Evolutionary conservation across 2,797 vertebrate genomes (phyloP).

Genomic region (Thaleichthys pacificus): DNA sequence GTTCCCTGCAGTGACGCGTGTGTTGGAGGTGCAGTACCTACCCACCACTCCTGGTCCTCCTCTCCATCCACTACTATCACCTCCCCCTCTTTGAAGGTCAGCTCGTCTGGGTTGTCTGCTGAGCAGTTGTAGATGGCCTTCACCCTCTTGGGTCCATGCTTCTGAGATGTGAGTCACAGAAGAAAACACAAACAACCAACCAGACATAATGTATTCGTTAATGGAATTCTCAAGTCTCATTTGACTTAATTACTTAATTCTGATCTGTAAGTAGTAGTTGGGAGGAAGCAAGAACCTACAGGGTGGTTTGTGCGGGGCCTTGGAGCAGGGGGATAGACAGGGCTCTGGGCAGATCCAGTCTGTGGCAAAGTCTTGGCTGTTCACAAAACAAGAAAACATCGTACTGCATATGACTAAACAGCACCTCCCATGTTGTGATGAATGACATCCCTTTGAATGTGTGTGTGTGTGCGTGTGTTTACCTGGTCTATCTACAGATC

Average conservation of each 20-base stretch:
- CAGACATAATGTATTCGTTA: not conserved
- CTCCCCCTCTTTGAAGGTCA: conserved; percentile 91
- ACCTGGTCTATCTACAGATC: conserved; percentile 70
- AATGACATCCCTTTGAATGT: conserved; percentile 7
- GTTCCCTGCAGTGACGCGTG: not conserved
- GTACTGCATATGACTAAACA: not conserved
- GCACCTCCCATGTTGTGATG: conserved; percentile 6
- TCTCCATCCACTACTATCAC: conserved; percentile 92
- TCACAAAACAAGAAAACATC: conserved; percentile 32
- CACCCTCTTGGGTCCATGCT: conserved; percentile 84
- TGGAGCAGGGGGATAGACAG: conserved; percentile 79
- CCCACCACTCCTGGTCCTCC: conserved; percentile 97
- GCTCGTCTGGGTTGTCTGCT: conserved; percentile 91
- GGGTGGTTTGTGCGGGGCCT: conserved; percentile 83
- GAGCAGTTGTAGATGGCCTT: conserved; percentile 92
- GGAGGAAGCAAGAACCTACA: conserved; percentile 67
- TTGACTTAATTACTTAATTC: not conserved
- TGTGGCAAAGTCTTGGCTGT: conserved; percentile 45
- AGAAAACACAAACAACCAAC: not conserved
- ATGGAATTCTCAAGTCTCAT: too few species aligned
- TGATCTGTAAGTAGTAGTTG: not conserved
- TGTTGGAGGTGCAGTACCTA: conserved; percentile 70
- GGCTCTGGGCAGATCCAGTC: conserved; percentile 47
- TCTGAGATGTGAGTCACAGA: conserved; percentile 64
- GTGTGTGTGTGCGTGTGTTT: conserved; percentile 28